phyloP scores from a whole-genome alignment of 2,888 invertebrate genomes.

The Lypha dubia region DNA sequence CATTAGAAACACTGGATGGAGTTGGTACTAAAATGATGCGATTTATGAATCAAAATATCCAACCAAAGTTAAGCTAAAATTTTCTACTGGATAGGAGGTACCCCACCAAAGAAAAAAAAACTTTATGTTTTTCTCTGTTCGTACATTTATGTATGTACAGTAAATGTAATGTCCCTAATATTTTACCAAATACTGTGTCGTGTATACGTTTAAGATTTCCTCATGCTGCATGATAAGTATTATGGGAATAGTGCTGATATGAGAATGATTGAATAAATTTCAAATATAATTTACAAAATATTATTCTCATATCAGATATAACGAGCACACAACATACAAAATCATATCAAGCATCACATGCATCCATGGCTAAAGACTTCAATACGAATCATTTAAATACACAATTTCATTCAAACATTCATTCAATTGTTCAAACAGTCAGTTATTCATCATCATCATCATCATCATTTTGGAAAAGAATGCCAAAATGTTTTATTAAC shows the following conservation, averaged over 20 bases:
- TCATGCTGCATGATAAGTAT: neutral
- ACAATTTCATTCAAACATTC: neutral
- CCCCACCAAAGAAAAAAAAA: too few species aligned
- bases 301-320: conserved; percentile 1
- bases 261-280: conserved; percentile 34
- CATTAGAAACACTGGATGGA: neutral
- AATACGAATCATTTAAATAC: conserved; percentile 11
- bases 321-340: neutral
- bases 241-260: conserved; percentile 22
- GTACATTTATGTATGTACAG: too few species aligned
- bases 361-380: neutral
- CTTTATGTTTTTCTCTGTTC: too few species aligned
- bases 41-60: too few species aligned
- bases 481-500: conserved; percentile 48
- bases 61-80: too few species aligned
- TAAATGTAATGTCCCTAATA: neutral
- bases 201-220: neutral
- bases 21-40: too few species aligned
- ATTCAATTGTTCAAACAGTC: neutral
- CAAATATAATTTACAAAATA: conserved; percentile 43
- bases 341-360: neutral
- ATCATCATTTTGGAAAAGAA: neutral
- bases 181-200: conserved; percentile 5
- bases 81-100: too few species aligned
- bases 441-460: conserved; percentile 8